Evolutionary conservation across 64 coral and sea anemone species (phyloP).

Genomic region (Stylophora pistillata): DNA sequence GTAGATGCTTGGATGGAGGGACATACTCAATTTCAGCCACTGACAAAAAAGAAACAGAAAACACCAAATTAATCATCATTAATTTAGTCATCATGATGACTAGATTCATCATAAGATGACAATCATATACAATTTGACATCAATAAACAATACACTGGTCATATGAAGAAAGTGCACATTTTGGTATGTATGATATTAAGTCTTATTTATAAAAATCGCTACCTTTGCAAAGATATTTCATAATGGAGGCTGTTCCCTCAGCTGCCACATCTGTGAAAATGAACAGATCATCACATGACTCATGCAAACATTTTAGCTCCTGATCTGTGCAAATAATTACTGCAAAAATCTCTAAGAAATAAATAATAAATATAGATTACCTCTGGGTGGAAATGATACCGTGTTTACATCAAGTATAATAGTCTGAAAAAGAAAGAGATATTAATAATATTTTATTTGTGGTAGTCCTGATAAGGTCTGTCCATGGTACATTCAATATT

Average conservation of each 20-base stretch:
- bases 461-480: no score
- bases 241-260: slow-evolving; percentile 67
- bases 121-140: no score
- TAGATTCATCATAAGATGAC: no score
- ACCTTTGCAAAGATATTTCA: slow-evolving; percentile 86
- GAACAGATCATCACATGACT: background rate
- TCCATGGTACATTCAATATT: no score
- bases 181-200: no score
- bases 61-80: background rate
- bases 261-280: slow-evolving; percentile 49
- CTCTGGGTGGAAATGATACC: slow-evolving; percentile 44
- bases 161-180: background rate
- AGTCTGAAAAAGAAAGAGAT: slow-evolving; percentile 12
- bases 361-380: background rate
- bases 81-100: background rate
- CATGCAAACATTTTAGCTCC: no score
- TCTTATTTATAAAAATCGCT: background rate
- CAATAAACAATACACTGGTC: no score
- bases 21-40: slow-evolving; percentile 95
- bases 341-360: no score
- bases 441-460: background rate
- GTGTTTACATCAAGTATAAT: slow-evolving; percentile 29
- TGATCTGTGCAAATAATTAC: background rate
- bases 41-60: slow-evolving; percentile 21
- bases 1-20: slow-evolving; percentile 79